Conservation (phyloP, 2,888 invertebrate genomes). For the Dugesia japonica region DNA sequence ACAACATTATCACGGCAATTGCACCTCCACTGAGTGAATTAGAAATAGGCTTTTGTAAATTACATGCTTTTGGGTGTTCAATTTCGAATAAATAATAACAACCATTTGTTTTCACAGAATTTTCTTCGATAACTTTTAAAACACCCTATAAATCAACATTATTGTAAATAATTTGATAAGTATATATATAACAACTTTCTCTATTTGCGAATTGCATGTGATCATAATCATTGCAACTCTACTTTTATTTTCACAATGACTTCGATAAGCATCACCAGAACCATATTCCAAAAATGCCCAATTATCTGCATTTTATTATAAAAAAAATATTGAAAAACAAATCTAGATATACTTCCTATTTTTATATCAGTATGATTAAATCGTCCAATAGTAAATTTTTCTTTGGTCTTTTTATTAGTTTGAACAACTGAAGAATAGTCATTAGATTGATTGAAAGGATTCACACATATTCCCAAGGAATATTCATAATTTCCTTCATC, state of each 20-base stretch:
- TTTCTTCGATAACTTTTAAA: constrained; percentile 41
- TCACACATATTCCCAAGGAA: not conserved
- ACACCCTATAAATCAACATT: constrained; percentile 36
- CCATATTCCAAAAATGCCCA: not conserved
- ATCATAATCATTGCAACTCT: not conserved
- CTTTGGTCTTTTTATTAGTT: not conserved
- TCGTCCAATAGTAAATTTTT: not conserved
- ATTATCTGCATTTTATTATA: not conserved
- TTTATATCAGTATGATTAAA: not conserved
- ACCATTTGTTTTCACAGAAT: constrained; percentile 37
- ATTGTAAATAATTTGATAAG: too few relatives aligned
- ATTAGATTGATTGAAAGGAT: not conserved
- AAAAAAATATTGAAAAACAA: not conserved
- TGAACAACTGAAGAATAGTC: not conserved
- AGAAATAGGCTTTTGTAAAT: not conserved
- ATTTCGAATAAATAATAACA: constrained; percentile 47
- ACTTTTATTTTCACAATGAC: not conserved
- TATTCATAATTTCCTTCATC: not conserved
- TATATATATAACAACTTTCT: too few relatives aligned
- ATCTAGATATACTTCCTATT: not conserved
- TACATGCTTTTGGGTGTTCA: not conserved
- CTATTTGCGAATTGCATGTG: not conserved
- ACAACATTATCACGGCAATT: not conserved
- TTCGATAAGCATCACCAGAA: not conserved
- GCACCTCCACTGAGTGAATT: not conserved